Evolutionary conservation across 2,888 invertebrate genomes (phyloP).

Genomic region (Mayetiola destructor): DNA sequence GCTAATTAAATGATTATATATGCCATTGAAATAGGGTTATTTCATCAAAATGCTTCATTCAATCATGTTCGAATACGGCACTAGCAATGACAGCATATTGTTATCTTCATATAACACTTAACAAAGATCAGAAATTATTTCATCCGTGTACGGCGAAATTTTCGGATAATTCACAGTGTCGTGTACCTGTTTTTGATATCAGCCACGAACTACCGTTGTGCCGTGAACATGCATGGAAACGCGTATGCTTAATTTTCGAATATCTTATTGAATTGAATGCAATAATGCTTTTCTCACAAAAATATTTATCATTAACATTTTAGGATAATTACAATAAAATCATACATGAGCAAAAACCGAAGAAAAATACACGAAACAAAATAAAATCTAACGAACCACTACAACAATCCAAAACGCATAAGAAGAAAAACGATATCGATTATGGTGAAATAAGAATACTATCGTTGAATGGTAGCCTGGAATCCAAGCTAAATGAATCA

Average conservation of each 20-base stretch:
- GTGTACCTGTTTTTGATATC: conserved; percentile 63
- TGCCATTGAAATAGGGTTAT: not conserved
- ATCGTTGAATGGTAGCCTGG: too few species aligned
- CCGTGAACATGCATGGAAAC: conserved; percentile 67
- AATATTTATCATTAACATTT: conserved; percentile 10
- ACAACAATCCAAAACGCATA: conserved; percentile 42
- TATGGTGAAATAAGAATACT: too few species aligned
- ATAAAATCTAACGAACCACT: conserved; percentile 41
- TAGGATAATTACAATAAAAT: conserved; percentile 70
- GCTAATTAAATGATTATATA: not conserved
- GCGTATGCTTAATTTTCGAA: conserved; percentile 37
- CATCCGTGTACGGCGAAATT: conserved; percentile 68
- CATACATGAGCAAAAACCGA: conserved; percentile 61
- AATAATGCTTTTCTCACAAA: not conserved
- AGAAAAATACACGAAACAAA: conserved; percentile 49
- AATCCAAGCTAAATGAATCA: conserved; percentile 17
- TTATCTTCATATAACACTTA: conserved; percentile 67
- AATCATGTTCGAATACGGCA: conserved; percentile 27
- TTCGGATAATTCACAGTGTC: conserved; percentile 61
- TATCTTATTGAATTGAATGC: conserved; percentile 10
- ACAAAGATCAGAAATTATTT: conserved; percentile 69
- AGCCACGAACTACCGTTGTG: conserved; percentile 72
- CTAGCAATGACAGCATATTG: conserved; percentile 55
- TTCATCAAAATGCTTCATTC: conserved; percentile 27
- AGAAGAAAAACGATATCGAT: conserved; percentile 32